Percentiles rank a stretch among this genome's conserved stretches.
Evolutionary conservation across 1,140 invertebrate species (phyloP).

Genomic region (Drosophila novamexicana): DNA sequence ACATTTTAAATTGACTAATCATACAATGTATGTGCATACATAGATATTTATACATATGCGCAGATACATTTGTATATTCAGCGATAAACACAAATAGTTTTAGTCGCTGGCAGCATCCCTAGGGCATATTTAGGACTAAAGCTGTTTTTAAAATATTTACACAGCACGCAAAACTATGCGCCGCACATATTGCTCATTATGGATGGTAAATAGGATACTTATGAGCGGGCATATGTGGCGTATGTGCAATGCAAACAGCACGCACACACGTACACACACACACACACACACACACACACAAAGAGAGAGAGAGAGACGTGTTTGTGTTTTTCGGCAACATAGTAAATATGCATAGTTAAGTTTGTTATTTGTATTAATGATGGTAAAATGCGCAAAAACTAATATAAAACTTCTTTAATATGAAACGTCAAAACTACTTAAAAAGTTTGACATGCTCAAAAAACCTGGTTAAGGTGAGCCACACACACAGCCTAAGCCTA

Average conservation of each 20-base stretch:
- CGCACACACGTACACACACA: background rate
- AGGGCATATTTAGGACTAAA: conserved; percentile 64
- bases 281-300: background rate
- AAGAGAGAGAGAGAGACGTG: no score
- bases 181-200: conserved; percentile 67
- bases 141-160: conserved; percentile 75
- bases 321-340: conserved; percentile 24
- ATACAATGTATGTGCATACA: conserved; percentile 2
- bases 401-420: conserved; percentile 80
- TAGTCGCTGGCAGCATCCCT: conserved; percentile 34
- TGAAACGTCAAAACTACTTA: conserved; percentile 82
- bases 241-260: background rate
- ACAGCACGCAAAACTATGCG: conserved; percentile 66
- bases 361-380: conserved; percentile 78
- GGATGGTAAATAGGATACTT: conserved; percentile 56
- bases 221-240: background rate
- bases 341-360: conserved; percentile 66
- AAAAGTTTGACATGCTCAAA: conserved; percentile 74
- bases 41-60: background rate
- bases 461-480: conserved; percentile 35
- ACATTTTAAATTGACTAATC: conserved; percentile 70
- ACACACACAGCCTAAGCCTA: background rate
- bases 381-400: conserved; percentile 76
- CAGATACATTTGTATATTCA: conserved; percentile 3
- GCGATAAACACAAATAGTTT: conserved; percentile 22